phyloP scores from a whole-genome alignment of 2,113 vertebrate species.

The Aythya baeri region DNA sequence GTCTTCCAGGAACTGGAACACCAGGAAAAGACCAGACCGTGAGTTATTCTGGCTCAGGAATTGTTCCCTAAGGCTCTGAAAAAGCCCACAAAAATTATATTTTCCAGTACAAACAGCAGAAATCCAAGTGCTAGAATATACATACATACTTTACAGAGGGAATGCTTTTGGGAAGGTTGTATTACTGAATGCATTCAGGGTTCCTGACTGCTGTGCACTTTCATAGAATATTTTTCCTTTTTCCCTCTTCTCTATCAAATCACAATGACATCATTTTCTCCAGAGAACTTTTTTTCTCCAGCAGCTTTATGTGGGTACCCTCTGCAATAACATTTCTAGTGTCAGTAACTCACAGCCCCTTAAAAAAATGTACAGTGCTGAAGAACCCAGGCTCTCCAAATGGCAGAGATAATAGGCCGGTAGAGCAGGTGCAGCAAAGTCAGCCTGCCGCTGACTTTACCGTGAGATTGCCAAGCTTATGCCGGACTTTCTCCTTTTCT shows the following conservation, averaged over 20 bases:
- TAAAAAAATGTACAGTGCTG: neutral
- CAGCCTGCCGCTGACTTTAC: neutral
- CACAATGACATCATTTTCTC: neutral
- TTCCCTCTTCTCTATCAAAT: neutral
- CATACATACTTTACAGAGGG: neutral
- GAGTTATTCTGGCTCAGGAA: neutral
- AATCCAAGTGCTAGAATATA: neutral
- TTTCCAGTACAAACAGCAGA: neutral
- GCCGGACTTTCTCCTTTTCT: neutral
- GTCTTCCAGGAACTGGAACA: constrained; percentile 20
- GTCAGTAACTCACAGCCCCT: neutral
- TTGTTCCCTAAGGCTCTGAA: neutral
- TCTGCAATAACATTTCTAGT: neutral
- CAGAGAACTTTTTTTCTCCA: neutral
- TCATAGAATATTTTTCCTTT: neutral
- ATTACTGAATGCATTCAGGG: neutral
- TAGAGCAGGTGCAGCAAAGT: neutral
- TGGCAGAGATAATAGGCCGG: neutral
- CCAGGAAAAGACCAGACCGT: neutral
- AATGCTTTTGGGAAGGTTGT: neutral
- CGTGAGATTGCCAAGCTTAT: neutral
- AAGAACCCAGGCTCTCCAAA: neutral
- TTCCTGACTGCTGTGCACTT: neutral
- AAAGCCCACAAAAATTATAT: neutral
- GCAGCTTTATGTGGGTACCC: neutral